A percentile compares a stretch with the other conserved stretches of the same genome.
These are phyloP conservation scores for Artibeus jamaicensis DNA, from an alignment of 2,797 vertebrate species.

Conservation along the genomic window DNA sequence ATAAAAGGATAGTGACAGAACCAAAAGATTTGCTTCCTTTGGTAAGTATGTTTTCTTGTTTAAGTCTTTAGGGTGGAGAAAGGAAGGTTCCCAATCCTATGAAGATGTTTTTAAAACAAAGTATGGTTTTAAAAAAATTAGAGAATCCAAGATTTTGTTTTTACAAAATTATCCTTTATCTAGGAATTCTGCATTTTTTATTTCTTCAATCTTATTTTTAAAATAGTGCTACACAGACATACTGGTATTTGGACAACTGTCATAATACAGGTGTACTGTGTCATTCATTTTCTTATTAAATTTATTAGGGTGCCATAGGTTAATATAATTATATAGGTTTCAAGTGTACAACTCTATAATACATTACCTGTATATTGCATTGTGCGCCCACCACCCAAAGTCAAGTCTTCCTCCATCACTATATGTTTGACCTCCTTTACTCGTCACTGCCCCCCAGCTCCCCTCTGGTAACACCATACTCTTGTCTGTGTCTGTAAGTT, in stretches of 20 bases:
- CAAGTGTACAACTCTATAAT: neutral
- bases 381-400: neutral
- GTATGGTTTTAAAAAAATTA: neutral
- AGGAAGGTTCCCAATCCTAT: neutral
- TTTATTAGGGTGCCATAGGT: neutral
- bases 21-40: neutral
- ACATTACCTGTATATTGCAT: neutral
- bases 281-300: neutral
- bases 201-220: neutral
- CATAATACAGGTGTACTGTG: neutral
- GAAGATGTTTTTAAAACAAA: neutral
- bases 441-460: neutral
- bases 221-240: neutral
- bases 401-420: neutral
- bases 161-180: neutral
- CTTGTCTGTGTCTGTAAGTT: neutral
- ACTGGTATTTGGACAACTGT: neutral
- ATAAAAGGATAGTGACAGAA: neutral
- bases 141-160: neutral
- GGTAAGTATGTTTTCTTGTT: neutral
- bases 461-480: neutral
- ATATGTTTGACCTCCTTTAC: neutral
- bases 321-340: neutral
- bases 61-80: neutral
- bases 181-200: conserved; percentile 7